Evolutionary conservation across 1,140 invertebrate genomes (phyloP), one percentile per base, ranked within the genome.

Genomic region (Orussus abietinus): DNA sequence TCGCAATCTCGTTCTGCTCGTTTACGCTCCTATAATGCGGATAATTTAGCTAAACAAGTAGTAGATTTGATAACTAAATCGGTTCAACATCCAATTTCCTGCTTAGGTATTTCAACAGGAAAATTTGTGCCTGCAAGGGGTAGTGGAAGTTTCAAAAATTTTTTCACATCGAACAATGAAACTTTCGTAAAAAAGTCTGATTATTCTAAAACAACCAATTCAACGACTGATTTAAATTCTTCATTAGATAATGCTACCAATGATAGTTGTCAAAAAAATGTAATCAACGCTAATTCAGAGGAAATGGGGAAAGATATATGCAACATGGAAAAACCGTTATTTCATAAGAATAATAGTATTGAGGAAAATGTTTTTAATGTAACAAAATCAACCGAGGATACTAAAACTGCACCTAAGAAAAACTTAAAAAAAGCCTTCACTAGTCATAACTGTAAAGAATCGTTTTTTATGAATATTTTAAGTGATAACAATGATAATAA

Each of bases 61-160:
- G 62, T 81, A 11, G 75, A 82, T 42, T 50, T 88, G 50, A 68
- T 91, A 13, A 75, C 69, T 46, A 77, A 76, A 55, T 69, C 74
- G 40, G 77, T 73, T 3, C 68, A 75, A 30, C 75, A 77, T 42
- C 75, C 78, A 1, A 79, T 92, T 11, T 79, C 78, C 41, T 85
- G 81, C 62, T 66, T 92, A 5, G 84, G 86, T 4, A 71, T 92
- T 2, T 85, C 85, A 49, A 86, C 84, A 12, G 80, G 83, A 2
- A 92, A 92, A 68, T 92, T 92, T 73, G 75, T 83, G 54, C 76
- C 82, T 47, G 64, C 59, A 29, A 80, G 79, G 48, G 80, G 80
- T 51, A 77, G 69, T 11, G 77, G 64, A 43, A 77, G 74, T 55
- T 82, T 84, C 42, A 59, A 66, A 13, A 77, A 80, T 50, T 84